phyloP scores from a whole-genome alignment of 2,888 invertebrate species.

The Philereme vetulata region DNA sequence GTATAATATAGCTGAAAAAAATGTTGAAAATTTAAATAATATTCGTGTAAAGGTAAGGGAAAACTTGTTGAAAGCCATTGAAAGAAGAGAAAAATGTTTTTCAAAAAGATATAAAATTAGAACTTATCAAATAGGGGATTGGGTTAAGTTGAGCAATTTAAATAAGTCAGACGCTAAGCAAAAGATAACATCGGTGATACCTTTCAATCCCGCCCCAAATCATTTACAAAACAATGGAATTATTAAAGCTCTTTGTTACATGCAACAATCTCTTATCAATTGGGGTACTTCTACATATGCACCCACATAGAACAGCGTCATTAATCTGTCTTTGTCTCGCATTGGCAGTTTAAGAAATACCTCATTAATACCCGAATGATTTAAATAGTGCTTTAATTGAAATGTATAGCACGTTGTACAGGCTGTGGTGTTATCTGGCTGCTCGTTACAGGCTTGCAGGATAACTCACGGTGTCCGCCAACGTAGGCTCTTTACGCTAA shows the following conservation, averaged over 20 bases:
- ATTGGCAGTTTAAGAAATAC: constrained; percentile 52
- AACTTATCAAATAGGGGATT: no score
- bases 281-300: constrained; percentile 60
- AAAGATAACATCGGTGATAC: no score
- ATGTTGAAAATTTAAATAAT: no score
- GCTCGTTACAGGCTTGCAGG: constrained; percentile 51
- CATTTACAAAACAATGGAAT: constrained; percentile 26
- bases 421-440: constrained; percentile 45
- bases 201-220: constrained; percentile 25
- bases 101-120: no score
- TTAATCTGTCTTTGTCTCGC: constrained; percentile 49
- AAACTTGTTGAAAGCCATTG: no score
- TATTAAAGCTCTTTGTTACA: constrained; percentile 49
- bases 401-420: constrained; percentile 23
- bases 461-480: constrained; percentile 65
- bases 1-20: no score
- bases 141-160: no score
- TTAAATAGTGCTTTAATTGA: constrained; percentile 39
- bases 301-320: constrained; percentile 46
- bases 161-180: no score
- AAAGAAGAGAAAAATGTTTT: no score
- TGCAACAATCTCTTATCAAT: constrained; percentile 38
- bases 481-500: constrained; percentile 42
- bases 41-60: no score
- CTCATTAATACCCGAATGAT: constrained; percentile 50